phyloP scores from a whole-genome alignment of 37 sponge, comb jelly and placozoan species.

The Diacarnus erythraeanus region DNA sequence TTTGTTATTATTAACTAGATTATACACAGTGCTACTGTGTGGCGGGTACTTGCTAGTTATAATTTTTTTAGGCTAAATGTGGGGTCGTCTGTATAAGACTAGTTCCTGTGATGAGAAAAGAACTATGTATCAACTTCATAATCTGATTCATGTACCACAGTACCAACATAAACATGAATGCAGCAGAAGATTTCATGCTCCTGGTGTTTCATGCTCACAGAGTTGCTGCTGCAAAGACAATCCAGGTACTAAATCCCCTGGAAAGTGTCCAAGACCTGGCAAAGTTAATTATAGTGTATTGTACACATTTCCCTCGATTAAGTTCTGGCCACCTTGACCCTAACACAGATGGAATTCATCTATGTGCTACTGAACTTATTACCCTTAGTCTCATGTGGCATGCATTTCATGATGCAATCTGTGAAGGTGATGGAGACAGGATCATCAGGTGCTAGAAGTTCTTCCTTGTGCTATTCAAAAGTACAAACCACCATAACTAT shows the following conservation, averaged over 20 bases:
- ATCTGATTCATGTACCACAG: not conserved
- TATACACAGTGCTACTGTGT: too few species aligned
- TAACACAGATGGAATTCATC: not conserved
- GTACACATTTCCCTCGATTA: not conserved
- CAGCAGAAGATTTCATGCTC: conserved; percentile 28
- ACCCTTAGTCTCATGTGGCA: conserved; percentile 32
- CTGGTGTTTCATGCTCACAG: conserved; percentile 10
- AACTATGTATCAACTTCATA: not conserved
- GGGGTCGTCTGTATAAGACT: not conserved
- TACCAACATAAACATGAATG: too few species aligned
- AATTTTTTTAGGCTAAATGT: too few species aligned
- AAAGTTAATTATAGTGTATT: not conserved
- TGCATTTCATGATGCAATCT: conserved; percentile 31
- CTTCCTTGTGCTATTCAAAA: conserved; percentile 32
- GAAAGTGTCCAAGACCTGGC: conserved; percentile 7
- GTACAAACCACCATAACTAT: conserved; percentile 19
- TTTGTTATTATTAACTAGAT: too few species aligned
- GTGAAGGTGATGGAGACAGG: conserved; percentile 54
- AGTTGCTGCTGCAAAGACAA: conserved; percentile 4
- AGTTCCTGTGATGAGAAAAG: not conserved
- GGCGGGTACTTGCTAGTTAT: too few species aligned
- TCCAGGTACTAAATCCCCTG: not conserved
- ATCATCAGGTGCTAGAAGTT: conserved; percentile 37
- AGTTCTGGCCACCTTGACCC: not conserved
- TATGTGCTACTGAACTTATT: conserved; percentile 5